Percentiles rank a stretch among this genome's conserved stretches.
Evolutionary conservation across 2,888 invertebrate species (phyloP).

Genomic region (Ectemnius cavifrons): DNA sequence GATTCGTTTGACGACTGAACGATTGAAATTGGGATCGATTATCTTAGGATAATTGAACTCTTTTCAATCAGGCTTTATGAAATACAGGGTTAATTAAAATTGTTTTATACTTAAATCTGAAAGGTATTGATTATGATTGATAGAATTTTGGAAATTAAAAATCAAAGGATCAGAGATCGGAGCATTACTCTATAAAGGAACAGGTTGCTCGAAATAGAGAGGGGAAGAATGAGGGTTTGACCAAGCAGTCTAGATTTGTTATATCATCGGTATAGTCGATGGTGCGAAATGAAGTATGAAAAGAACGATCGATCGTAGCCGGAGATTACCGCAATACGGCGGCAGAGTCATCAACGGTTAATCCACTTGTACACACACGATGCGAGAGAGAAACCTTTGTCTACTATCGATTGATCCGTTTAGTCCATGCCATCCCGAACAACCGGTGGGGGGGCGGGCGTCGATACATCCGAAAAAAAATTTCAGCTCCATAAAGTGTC

Average conservation of each 20-base stretch:
- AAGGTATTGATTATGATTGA: not conserved
- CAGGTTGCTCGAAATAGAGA: not conserved
- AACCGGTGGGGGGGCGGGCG: no score
- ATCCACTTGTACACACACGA: conserved; percentile 12
- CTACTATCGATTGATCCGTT: conserved; percentile 13
- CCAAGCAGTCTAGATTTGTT: conserved; percentile 25
- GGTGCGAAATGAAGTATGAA: conserved; percentile 13
- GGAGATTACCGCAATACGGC: not conserved
- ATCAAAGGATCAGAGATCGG: no score
- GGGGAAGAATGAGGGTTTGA: not conserved
- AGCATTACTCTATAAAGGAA: not conserved
- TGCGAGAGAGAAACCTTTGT: conserved; percentile 4
- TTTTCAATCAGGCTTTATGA: no score
- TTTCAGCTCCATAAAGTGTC: no score
- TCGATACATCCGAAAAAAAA: no score
- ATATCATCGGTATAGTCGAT: conserved; percentile 11
- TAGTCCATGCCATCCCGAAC: not conserved
- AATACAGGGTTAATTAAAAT: no score
- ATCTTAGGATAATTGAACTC: no score
- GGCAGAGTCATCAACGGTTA: conserved; percentile 7
- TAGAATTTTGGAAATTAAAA: no score
- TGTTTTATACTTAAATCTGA: no score
- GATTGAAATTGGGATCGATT: no score
- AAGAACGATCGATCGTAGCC: not conserved
- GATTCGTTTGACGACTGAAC: no score